Evolutionary conservation across 2,113 vertebrate species (phyloP).

Genomic region (Sardina pilchardus): DNA sequence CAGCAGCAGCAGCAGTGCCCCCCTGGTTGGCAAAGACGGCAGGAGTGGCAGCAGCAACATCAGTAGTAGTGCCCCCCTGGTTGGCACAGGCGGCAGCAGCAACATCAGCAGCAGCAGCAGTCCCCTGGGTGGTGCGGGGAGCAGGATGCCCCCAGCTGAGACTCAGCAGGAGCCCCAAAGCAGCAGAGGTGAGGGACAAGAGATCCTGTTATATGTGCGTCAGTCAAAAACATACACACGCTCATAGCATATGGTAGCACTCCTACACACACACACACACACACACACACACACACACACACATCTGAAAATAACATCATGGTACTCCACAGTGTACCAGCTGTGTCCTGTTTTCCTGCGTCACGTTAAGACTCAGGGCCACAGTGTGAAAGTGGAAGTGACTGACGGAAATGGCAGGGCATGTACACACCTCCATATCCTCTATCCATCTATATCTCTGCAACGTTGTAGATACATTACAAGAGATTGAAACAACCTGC

Average conservation of each 20-base stretch:
- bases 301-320: not conserved
- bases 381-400: not conserved
- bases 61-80: conserved; percentile 34
- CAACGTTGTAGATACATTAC: too few relatives aligned
- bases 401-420: not conserved
- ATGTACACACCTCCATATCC: not conserved
- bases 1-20: conserved; percentile 33
- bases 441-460: too few relatives aligned
- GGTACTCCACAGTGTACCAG: not conserved
- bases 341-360: conserved; percentile 9
- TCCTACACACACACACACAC: not conserved
- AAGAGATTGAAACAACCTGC: too few relatives aligned
- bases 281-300: not conserved
- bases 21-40: conserved; percentile 40
- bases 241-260: not conserved
- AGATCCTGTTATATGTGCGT: not conserved
- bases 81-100: conserved; percentile 45
- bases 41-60: conserved; percentile 39
- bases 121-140: conserved; percentile 41
- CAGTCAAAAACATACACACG: not conserved
- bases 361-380: not conserved
- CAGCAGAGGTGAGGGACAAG: conserved; percentile 60
- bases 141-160: conserved; percentile 37
- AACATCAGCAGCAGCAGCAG: conserved; percentile 41
- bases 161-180: conserved; percentile 26